Percentiles rank a stretch among this genome's conserved stretches.
These are phyloP conservation scores for Diabrotica virgifera DNA, from an alignment of 1,140 invertebrate species.

Conservation along the genomic window DNA sequence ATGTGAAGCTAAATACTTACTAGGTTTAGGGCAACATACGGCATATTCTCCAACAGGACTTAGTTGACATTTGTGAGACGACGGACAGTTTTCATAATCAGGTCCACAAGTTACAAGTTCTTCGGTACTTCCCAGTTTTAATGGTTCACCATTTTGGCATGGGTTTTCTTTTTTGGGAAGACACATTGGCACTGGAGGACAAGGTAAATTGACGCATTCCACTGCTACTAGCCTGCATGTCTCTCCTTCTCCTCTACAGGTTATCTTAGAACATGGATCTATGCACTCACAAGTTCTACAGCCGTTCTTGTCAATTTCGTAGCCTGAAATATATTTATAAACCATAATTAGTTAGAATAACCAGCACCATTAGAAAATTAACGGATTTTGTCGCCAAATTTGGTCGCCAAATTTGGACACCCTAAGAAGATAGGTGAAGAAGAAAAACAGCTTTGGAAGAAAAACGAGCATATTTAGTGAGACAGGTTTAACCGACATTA, in stretches of 20 bases:
- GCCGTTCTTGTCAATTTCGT: slow-evolving; percentile 63
- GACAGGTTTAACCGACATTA: too few relatives aligned
- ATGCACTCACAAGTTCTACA: slow-evolving; percentile 73
- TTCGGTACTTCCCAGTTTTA: slow-evolving; percentile 55
- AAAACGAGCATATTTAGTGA: too few relatives aligned
- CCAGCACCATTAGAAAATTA: too few relatives aligned
- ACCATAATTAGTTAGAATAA: too few relatives aligned
- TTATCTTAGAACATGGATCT: slow-evolving; percentile 73
- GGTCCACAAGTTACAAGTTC: slow-evolving; percentile 69
- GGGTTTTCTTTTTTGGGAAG: slow-evolving; percentile 73
- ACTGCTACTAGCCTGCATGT: slow-evolving; percentile 57
- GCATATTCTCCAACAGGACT: slow-evolving; percentile 75
- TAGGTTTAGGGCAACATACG: slow-evolving; percentile 80
- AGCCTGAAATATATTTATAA: slow-evolving; percentile 26
- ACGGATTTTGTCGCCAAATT: too few relatives aligned
- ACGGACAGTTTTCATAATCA: slow-evolving; percentile 69
- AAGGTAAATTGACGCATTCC: slow-evolving; percentile 56
- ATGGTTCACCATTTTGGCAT: slow-evolving; percentile 64
- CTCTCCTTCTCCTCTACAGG: slow-evolving; percentile 63
- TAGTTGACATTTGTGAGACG: slow-evolving; percentile 78
- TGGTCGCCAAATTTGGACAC: too few relatives aligned
- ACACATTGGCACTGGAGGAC: slow-evolving; percentile 76
- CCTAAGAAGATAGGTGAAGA: too few relatives aligned
- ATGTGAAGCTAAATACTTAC: slow-evolving; percentile 46
- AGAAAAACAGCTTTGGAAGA: too few relatives aligned